These are phyloP conservation scores for Sturnira hondurensis DNA, from an alignment of 2,113 vertebrate genomes.

Conservation along the genomic window DNA sequence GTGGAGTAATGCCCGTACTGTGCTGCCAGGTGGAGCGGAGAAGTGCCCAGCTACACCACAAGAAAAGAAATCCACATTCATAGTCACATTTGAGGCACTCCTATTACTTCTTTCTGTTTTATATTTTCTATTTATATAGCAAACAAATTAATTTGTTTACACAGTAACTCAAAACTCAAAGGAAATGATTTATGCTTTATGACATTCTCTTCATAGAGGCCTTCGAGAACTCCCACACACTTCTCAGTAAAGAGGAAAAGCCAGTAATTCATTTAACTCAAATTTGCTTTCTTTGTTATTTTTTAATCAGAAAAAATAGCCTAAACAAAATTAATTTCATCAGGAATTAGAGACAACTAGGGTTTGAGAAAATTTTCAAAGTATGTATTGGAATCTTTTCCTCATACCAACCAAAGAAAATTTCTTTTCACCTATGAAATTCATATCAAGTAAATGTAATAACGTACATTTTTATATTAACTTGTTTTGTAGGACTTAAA, in stretches of 20 bases:
- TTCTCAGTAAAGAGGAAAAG: not conserved
- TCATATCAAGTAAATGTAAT: not conserved
- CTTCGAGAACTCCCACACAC: not conserved
- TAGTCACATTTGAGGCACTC: not conserved
- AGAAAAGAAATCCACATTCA: not conserved
- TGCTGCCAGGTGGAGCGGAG: slow-evolving; percentile 90
- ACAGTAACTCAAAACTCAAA: not conserved
- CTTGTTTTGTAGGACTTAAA: not conserved
- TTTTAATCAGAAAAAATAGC: not conserved
- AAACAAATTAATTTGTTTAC: not conserved
- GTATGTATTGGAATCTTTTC: not conserved
- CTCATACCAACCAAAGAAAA: not conserved
- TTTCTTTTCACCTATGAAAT: not conserved
- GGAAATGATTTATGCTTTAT: not conserved
- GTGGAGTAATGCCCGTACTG: slow-evolving; percentile 91
- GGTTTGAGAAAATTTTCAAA: not conserved
- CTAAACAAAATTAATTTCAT: slow-evolving; percentile 37
- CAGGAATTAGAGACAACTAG: not conserved
- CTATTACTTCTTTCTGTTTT: not conserved
- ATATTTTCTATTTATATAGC: not conserved
- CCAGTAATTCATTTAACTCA: not conserved
- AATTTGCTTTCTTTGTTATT: not conserved
- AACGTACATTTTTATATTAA: not conserved
- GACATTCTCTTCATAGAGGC: not conserved
- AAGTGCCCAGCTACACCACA: slow-evolving; percentile 86